A percentile compares a stretch with the other conserved stretches of the same genome.
Evolutionary conservation across 2,888 invertebrate genomes (phyloP).

Genomic region (Andrena bucephala): DNA sequence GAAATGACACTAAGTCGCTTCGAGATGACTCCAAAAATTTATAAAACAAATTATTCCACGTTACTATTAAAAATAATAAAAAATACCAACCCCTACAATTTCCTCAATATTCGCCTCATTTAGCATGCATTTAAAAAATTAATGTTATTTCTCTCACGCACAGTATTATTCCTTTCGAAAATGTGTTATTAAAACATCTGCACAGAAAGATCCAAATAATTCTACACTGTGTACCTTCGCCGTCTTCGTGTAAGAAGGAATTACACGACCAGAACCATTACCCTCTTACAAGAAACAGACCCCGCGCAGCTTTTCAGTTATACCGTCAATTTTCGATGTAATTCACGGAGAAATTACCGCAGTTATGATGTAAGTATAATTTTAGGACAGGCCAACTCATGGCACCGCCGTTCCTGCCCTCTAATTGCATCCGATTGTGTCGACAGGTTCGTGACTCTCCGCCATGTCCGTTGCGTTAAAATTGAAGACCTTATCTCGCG

Average conservation of each 20-base stretch:
- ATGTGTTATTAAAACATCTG: no score
- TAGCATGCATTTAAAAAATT: no score
- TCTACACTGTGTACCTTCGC: no score
- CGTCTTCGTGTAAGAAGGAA: not conserved
- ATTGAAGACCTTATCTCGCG: constrained; percentile 77
- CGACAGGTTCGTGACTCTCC: constrained; percentile 74
- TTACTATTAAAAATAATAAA: no score
- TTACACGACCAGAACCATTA: not conserved
- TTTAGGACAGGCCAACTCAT: constrained; percentile 24
- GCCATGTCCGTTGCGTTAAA: constrained; percentile 75
- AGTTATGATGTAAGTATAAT: constrained; percentile 41
- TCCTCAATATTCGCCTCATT: no score
- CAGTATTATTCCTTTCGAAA: no score
- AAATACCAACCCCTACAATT: no score
- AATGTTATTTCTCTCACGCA: no score
- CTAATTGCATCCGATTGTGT: constrained; percentile 54
- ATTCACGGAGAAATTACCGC: constrained; percentile 27
- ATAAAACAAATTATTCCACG: no score
- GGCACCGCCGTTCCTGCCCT: constrained; percentile 19
- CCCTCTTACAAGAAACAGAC: not conserved
- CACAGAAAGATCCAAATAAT: no score
- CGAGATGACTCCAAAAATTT: no score
- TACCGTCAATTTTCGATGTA: constrained; percentile 24
- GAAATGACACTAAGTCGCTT: no score
- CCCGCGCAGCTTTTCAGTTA: constrained; percentile 34